Conservation (phyloP, 2,113 vertebrate genomes). For the Amphiprion ocellaris region DNA sequence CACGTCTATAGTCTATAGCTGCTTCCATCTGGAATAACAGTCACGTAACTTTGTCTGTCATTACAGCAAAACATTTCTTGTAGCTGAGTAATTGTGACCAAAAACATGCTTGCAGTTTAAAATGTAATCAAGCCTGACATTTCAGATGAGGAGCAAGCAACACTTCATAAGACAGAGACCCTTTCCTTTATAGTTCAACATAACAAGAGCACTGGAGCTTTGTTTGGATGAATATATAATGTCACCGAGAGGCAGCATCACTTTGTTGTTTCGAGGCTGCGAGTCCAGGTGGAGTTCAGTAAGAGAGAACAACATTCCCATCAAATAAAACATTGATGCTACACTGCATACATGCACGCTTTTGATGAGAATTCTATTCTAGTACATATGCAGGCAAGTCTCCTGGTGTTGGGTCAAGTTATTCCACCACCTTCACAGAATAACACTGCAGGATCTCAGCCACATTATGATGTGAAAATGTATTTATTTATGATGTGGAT, state of each 20-base stretch:
- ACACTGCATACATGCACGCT: neutral
- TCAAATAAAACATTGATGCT: conserved; percentile 34
- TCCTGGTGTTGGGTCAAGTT: neutral
- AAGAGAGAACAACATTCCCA: neutral
- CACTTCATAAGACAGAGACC: no score
- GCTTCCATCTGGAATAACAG: no score
- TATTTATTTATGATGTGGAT: no score
- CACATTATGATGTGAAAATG: neutral
- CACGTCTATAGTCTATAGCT: no score
- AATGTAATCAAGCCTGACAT: no score
- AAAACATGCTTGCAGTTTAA: no score
- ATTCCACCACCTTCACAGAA: neutral
- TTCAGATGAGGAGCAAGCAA: no score
- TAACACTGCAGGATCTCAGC: neutral
- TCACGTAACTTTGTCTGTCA: no score
- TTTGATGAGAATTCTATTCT: neutral
- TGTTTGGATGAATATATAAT: conserved; percentile 36
- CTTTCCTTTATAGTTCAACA: no score
- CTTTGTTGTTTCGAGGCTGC: conserved; percentile 24
- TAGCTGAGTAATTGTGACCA: no score
- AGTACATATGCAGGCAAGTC: neutral
- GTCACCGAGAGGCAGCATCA: neutral
- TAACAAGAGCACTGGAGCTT: neutral
- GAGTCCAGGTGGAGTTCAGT: conserved; percentile 1
- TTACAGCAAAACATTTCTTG: no score